These are phyloP conservation scores for Empis stercorea DNA, from an alignment of 2,888 invertebrate genomes.

Conservation along the genomic window DNA sequence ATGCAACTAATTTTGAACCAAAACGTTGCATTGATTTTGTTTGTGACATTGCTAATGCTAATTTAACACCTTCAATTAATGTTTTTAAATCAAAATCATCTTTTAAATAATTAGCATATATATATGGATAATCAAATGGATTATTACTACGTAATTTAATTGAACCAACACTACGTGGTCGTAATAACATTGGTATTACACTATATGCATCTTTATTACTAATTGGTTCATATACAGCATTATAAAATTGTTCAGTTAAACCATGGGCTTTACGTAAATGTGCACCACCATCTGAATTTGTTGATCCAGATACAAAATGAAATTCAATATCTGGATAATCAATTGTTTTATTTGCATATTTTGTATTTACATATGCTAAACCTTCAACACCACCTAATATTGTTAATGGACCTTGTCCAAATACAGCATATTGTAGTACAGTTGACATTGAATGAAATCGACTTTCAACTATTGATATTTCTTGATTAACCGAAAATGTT, in stretches of 20 bases:
- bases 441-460: constrained; percentile 67
- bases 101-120: constrained; percentile 82
- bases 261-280: constrained; percentile 72
- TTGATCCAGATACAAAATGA: constrained; percentile 77
- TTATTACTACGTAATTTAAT: constrained; percentile 70
- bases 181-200: constrained; percentile 67
- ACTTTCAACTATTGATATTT: constrained; percentile 66
- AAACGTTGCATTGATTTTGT: constrained; percentile 64
- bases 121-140: constrained; percentile 77
- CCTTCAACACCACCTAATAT: constrained; percentile 83
- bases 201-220: constrained; percentile 70
- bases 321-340: constrained; percentile 86
- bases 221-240: constrained; percentile 59
- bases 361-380: constrained; percentile 79
- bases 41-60: constrained; percentile 64
- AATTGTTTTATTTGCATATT: constrained; percentile 61
- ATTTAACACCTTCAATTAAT: constrained; percentile 74
- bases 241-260: constrained; percentile 58
- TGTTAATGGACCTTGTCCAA: constrained; percentile 73
- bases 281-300: constrained; percentile 73
- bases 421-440: constrained; percentile 68
- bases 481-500: constrained; percentile 66
- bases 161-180: constrained; percentile 72
- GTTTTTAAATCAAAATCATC: constrained; percentile 69
- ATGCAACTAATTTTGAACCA: constrained; percentile 55